Evolutionary conservation across 1,140 invertebrate species (phyloP), one percentile per base, ranked within the genome.

Genomic region (Achroia grisella): DNA sequence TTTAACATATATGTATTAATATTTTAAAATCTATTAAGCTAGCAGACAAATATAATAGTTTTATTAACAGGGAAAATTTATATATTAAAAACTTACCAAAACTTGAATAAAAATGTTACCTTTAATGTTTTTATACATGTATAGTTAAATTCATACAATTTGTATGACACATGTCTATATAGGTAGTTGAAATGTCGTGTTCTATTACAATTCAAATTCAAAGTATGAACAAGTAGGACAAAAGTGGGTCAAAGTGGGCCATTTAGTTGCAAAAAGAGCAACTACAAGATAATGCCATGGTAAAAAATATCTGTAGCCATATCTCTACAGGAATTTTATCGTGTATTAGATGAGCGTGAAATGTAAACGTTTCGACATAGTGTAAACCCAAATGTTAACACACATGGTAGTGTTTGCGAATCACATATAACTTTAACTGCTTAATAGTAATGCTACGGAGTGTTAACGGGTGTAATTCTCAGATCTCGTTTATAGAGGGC

Each of bases 361-460:
- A 56, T 44, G 43, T 47, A 52, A 59, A 59, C 31, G 31, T 56
- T 62, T 56, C 44, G 48, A 45, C 52, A 57, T 37, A 39, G 15
- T 32, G 9, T 39, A 37, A 17, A 23, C 39, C 23, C 10, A 48
- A 48, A 45, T 52, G 46, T 55, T 48, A 56, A 37, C 52, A 55
- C 61, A 66, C 50, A 39, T 49, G 55, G 52, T 41, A 45, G 41
- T 52, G 50, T 52, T 62, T 53, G 47, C 53, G 23, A 43, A 54
- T 41, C 35, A 43, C 56, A 55, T 41, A 51, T 10, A 12, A 33
- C 52, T 43, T 58, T 62, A 56, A 50, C 46, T 44, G 10, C 17
- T 47, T n/a, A 47, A 30, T 46, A 47, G 14, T 10, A 37, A 17
- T 37, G 17, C 35, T 10, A 35, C 17, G 17, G 17, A 3, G 6